Evolutionary conservation across 2,888 invertebrate genomes (phyloP).

Genomic region (Junonia oenone): DNA sequence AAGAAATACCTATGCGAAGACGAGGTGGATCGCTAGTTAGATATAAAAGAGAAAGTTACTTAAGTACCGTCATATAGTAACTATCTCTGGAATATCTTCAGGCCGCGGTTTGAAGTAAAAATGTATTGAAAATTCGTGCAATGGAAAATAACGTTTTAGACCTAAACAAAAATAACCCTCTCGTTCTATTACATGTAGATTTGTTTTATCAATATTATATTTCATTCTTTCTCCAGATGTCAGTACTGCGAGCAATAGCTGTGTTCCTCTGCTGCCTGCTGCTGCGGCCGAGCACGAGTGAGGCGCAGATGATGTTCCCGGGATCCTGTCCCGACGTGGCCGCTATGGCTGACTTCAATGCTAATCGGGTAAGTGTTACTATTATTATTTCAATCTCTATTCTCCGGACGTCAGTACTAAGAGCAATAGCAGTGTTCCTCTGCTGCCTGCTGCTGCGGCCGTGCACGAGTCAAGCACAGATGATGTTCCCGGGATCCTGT

Average conservation of each 20-base stretch:
- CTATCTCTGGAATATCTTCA: too few species aligned
- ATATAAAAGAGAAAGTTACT: too few species aligned
- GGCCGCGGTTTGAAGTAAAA: too few species aligned
- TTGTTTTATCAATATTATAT: too few species aligned
- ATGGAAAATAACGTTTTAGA: too few species aligned
- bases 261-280: conserved; percentile 61
- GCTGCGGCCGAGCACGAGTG: conserved; percentile 34
- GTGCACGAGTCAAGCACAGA: conserved; percentile 74
- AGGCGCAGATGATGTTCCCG: conserved; percentile 82
- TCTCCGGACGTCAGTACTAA: conserved; percentile 66
- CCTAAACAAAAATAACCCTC: too few species aligned
- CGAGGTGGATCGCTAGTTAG: too few species aligned
- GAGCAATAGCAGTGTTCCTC: conserved; percentile 62
- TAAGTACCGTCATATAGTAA: too few species aligned
- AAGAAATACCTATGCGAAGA: too few species aligned
- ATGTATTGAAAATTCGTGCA: too few species aligned
- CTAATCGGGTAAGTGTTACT: conserved; percentile 80
- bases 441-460: conserved; percentile 48
- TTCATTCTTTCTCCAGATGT: conserved; percentile 73
- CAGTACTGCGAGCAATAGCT: conserved; percentile 56
- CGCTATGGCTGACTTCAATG: conserved; percentile 80
- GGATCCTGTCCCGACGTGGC: conserved; percentile 82
- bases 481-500: conserved; percentile 82
- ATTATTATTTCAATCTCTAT: too few species aligned
- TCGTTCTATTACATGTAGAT: too few species aligned